Percentiles rank a stretch among this genome's conserved stretches.
These are phyloP conservation scores for Leucoma salicis DNA, from an alignment of 2,888 invertebrate species.

Conservation along the genomic window DNA sequence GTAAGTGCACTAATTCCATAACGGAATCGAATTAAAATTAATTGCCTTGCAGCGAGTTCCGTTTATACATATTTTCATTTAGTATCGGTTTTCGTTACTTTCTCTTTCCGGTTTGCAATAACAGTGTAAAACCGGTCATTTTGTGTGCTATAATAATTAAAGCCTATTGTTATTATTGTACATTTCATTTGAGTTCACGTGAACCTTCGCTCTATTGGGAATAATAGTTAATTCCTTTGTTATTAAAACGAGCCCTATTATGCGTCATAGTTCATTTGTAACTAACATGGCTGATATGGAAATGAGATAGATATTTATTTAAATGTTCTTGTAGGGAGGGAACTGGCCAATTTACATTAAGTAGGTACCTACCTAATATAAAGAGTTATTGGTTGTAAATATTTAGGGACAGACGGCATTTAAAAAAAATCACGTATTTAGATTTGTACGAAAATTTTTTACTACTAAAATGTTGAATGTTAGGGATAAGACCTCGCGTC, in stretches of 20 bases:
- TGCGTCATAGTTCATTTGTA: slow-evolving; percentile 30
- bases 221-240: slow-evolving; percentile 52
- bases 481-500: no score
- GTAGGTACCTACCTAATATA: no score
- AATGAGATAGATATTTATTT: slow-evolving; percentile 27
- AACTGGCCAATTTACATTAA: slow-evolving; percentile 2
- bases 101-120: slow-evolving; percentile 38
- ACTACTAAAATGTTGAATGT: no score
- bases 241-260: slow-evolving; percentile 44
- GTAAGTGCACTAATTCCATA: slow-evolving; percentile 36
- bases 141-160: slow-evolving; percentile 51
- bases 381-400: no score
- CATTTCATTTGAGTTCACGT: slow-evolving; percentile 48
- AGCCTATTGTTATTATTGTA: slow-evolving; percentile 48
- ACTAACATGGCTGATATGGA: slow-evolving; percentile 22
- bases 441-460: no score
- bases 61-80: slow-evolving; percentile 63
- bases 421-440: no score
- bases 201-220: slow-evolving; percentile 28
- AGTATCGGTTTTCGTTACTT: slow-evolving; percentile 39
- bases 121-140: slow-evolving; percentile 33
- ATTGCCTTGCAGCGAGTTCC: slow-evolving; percentile 34
- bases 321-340: slow-evolving; percentile 18
- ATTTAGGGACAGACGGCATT: no score
- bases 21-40: slow-evolving; percentile 48